phyloP scores from a whole-genome alignment of 2,888 invertebrate genomes.

The Nomada hirtipes region DNA sequence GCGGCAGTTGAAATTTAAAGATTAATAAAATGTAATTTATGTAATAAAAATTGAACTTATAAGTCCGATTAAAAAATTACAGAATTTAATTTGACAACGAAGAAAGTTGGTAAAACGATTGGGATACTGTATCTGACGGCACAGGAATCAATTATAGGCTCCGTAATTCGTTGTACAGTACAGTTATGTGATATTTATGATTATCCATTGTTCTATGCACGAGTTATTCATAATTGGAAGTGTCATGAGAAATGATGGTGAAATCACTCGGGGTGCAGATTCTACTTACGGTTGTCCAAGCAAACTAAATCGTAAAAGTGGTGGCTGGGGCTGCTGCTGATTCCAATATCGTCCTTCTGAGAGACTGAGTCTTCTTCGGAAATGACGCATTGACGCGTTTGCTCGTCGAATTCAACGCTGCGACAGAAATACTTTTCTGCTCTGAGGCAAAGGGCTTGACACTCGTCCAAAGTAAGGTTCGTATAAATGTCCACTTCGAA shows the following conservation, averaged over 20 bases:
- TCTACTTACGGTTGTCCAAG: constrained; percentile 94
- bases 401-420: constrained; percentile 95
- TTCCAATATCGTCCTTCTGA: constrained; percentile 94
- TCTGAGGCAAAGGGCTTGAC: constrained; percentile 93
- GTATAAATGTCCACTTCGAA: constrained; percentile 95
- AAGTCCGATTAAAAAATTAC: too few species aligned
- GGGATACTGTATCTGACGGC: too few species aligned
- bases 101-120: too few species aligned
- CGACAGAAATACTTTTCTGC: constrained; percentile 96
- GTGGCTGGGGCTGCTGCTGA: constrained; percentile 93
- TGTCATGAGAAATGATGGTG: background rate
- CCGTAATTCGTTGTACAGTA: too few species aligned
- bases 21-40: too few species aligned
- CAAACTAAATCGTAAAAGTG: constrained; percentile 96
- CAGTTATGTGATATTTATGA: too few species aligned
- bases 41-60: too few species aligned
- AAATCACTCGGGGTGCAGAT: background rate
- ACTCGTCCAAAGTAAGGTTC: constrained; percentile 94
- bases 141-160: too few species aligned
- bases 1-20: background rate
- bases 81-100: too few species aligned
- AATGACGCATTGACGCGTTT: constrained; percentile 93
- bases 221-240: background rate
- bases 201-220: too few species aligned
- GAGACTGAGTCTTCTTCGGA: constrained; percentile 96